Evolutionary conservation across 2,113 vertebrate genomes (phyloP), one percentile per base, ranked within the genome.

Genomic region (Xenopus borealis): DNA sequence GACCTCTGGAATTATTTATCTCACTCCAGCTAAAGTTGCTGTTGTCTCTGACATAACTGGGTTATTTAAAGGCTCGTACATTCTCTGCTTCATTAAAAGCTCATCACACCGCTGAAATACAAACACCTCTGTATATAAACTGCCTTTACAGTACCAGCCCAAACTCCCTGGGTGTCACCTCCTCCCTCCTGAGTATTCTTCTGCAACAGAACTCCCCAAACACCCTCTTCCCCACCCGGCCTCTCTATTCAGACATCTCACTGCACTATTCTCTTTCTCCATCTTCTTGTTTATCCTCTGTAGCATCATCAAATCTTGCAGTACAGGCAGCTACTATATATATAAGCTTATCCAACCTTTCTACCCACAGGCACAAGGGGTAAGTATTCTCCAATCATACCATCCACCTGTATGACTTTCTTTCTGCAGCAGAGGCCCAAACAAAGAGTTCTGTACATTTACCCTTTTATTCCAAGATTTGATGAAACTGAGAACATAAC

Each of bases 41-140:
- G 76, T 65, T 53, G 44, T 72, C 64, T 52, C 62, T 73, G 65
- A 72, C 74, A 70, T 77, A 77, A 77, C 74, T 77, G 74, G 74
- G 74, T 77, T 77, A 77, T 77, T 77, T 77, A 77, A 77, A 77
- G 74, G 59, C 74, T 77, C 67, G 70, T 77, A 45, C 74, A 77
- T 77, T 77, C 74, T 77, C 66, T 64, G 74, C 74, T 70, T 77
- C 74, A 77, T 70, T 77, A 77, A 77, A 70, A 70, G 61, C 74
- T 77, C 67, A 77, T 70, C 74, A 69, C 73, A 76, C 52, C 27
- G 20, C 66, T 23, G 47, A 68, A 63, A 69, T 63, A 76, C 66
- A 70, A 77, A 77, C 61, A 77, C 66, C 53, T n/a, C 47, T 66
- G 23, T 58, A 50, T 75, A 69, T 66, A 67, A 57, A 30, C 47